Evolutionary conservation across 1,140 invertebrate genomes (phyloP), one percentile per base, ranked within the genome.

Genomic region (Sycophaga agraensis): DNA sequence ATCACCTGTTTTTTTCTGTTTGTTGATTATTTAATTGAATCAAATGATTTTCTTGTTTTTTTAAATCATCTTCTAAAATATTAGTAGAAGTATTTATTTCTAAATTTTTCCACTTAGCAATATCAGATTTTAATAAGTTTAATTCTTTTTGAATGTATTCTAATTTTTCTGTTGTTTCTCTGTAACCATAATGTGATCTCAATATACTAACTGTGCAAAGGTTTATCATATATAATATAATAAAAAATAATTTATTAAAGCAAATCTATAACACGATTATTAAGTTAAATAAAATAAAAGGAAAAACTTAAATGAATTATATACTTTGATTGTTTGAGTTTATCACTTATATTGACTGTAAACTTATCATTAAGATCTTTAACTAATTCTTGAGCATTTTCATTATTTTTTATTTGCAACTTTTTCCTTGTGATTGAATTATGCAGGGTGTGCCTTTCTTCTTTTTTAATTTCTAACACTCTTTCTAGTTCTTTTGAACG

Each of bases 381-480:
- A 1, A 72, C 49, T 24, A 73, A 37, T 31, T 43, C 37, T 22
- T 71, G 40, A 37, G 58, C 58, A 31, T 48, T 64, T 11, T 63
- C 66, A 22, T 67, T 62, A 21, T 70, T 65, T 48, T 71, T 67
- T n/a, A 73, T 68, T 12, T 64, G 59, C 5, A 62, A 46, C 39
- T 69, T 70, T 45, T 72, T 77, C 5, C 53, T 43, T 5, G 62
- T 59, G n/a, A 73, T 68, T 7, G 65, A 51, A 35, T 67, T 64
- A 17, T 68, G 48, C 21, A 70, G 58, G 6, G 16, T 31, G 31
- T 64, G 48, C 14, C 70, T 62, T 53, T 70, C 65, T 19, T 75
- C 65, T 28, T 59, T 54, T 28, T 68, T 68, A 12, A 49, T 7
- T 34, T 59, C 64, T 4, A 62, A 21, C 11, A 70, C 28, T 17